A percentile compares a stretch with the other conserved stretches of the same genome.
phyloP scores from a whole-genome alignment of 2,888 invertebrate species.

The Mamestra brassicae region DNA sequence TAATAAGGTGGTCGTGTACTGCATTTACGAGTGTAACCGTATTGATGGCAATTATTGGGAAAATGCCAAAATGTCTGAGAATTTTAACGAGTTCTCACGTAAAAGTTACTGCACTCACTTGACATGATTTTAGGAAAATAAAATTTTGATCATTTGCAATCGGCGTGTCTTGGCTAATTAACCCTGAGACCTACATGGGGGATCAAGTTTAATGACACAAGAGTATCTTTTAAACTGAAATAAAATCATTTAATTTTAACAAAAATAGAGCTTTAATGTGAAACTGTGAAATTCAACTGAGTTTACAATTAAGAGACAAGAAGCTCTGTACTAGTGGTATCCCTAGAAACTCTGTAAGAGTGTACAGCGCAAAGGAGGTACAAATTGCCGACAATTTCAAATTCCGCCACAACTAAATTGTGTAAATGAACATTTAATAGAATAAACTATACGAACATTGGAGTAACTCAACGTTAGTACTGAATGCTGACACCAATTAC shows the following conservation, averaged over 20 bases:
- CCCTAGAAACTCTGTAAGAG: background rate
- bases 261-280: no score
- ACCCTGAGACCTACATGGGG: constrained; percentile 1
- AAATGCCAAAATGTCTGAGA: constrained; percentile 77
- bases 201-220: constrained; percentile 22
- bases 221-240: no score
- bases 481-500: constrained; percentile 81
- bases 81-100: constrained; percentile 72
- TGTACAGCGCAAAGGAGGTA: constrained; percentile 13
- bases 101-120: constrained; percentile 55
- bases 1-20: constrained; percentile 51
- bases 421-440: constrained; percentile 60
- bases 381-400: constrained; percentile 41
- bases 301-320: background rate
- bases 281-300: background rate
- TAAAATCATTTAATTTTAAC: no score
- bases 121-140: constrained; percentile 48
- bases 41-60: constrained; percentile 72
- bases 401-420: constrained; percentile 57
- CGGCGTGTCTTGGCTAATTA: constrained; percentile 20
- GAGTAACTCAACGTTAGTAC: constrained; percentile 54
- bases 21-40: constrained; percentile 51
- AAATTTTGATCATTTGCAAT: constrained; percentile 39
- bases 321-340: background rate
- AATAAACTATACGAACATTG: constrained; percentile 55